Percentiles rank a stretch among this genome's conserved stretches.
phyloP scores from a whole-genome alignment of 2,888 invertebrate genomes.

The Drosophila antonietae region DNA sequence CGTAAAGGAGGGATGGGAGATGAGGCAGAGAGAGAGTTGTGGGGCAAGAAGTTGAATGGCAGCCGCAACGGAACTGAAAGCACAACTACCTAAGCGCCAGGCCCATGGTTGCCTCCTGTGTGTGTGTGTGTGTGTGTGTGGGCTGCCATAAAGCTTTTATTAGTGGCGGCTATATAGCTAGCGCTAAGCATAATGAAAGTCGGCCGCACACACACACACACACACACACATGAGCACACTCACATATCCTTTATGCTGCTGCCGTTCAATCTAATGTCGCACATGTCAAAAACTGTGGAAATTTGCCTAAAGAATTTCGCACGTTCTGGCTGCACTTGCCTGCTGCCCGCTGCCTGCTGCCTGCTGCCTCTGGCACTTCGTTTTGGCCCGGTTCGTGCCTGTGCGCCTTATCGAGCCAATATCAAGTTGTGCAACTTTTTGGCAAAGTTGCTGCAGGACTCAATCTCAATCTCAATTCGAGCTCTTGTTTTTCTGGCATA shows the following conservation, averaged over 20 bases:
- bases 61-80: conserved; percentile 43
- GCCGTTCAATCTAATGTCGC: conserved; percentile 73
- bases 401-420: conserved; percentile 70
- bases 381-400: conserved; percentile 55
- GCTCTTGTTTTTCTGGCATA: conserved; percentile 41
- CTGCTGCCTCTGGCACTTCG: neutral
- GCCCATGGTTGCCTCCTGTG: conserved; percentile 32
- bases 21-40: neutral
- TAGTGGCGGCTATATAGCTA: conserved; percentile 53
- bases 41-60: conserved; percentile 5
- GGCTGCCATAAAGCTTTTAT: conserved; percentile 65
- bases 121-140: neutral
- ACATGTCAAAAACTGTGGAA: conserved; percentile 70
- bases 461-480: neutral
- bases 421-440: conserved; percentile 55
- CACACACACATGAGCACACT: neutral
- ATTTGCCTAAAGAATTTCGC: conserved; percentile 69
- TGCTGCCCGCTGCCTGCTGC: conserved; percentile 7
- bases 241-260: conserved; percentile 40
- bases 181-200: conserved; percentile 50
- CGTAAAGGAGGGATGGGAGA: neutral
- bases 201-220: conserved; percentile 3
- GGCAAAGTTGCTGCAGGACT: conserved; percentile 34
- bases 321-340: conserved; percentile 59
- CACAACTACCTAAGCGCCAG: conserved; percentile 30